Percentiles rank a stretch among this genome's conserved stretches.
These are phyloP conservation scores for Ceyx cyanopectus DNA, from an alignment of 2,113 vertebrate genomes.

Conservation along the genomic window DNA sequence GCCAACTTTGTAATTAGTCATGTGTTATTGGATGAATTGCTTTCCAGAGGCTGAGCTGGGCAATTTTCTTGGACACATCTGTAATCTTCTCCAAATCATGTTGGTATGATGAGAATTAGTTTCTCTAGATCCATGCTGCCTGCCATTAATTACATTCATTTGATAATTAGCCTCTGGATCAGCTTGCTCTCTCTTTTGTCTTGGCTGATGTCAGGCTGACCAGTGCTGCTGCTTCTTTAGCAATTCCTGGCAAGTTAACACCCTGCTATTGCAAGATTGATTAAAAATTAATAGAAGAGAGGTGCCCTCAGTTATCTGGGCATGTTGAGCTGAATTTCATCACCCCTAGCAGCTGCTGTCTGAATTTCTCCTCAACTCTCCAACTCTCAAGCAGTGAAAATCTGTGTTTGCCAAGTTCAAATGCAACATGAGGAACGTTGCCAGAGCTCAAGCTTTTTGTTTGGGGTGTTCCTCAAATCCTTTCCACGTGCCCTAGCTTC, in stretches of 20 bases:
- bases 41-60: not conserved
- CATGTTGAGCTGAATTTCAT: slow-evolving; percentile 39
- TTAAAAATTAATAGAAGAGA: slow-evolving; percentile 48
- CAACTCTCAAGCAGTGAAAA: slow-evolving; percentile 1
- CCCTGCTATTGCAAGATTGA: slow-evolving; percentile 47
- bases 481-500: slow-evolving; percentile 1
- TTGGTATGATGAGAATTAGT: not conserved
- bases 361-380: slow-evolving; percentile 8
- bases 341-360: slow-evolving; percentile 22
- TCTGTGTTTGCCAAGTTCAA: slow-evolving; percentile 28
- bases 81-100: not conserved
- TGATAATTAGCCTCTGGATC: not conserved
- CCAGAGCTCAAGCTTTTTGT: slow-evolving; percentile 5
- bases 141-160: not conserved
- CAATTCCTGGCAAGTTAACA: slow-evolving; percentile 18
- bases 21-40: not conserved
- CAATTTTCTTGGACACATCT: not conserved
- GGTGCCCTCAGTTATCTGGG: slow-evolving; percentile 25
- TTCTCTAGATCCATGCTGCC: not conserved
- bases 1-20: not conserved
- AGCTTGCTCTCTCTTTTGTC: not conserved
- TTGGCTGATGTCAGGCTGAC: not conserved
- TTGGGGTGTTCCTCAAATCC: not conserved
- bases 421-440: not conserved
- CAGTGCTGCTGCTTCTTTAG: not conserved